Base-by-base conservation (phyloP, 2,888 invertebrate species). In the Altica lythri region DNA sequence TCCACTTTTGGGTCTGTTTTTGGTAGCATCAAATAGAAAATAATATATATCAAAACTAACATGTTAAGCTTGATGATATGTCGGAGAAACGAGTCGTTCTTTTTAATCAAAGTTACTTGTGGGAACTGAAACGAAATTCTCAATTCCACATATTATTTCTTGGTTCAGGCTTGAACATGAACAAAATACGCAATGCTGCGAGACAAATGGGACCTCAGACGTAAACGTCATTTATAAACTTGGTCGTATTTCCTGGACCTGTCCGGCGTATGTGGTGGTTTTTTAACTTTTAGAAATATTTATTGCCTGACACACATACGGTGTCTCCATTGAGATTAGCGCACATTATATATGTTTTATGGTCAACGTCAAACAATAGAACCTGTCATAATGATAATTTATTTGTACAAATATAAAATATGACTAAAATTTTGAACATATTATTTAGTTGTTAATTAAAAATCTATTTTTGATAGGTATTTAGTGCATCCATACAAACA, bases 201-300 rank as follows among this genome's bases (percentile, higher is more conserved):
- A 52, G 45, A 53, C 50, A 57, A 57, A 57, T 57, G 57, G 53
- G 47, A 46, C 47, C 35, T 35, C 19, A 42, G 49, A 43, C 30
- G 29, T 35, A 57, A 46, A 50, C 50, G 30, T 53, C 50, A 53
- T 57, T 57, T 53, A 57, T 57, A 53, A 42, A 30, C 35, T 44
- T 29, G 34, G 38, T 37, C 52, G 45, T 49, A 52, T 57, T 57
- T 50, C 38, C 40, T 45, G 49, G 45, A 38, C 14, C 45, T 42
- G 49, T 49, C 38, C 47, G 19, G 25, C 29, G 44, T 55, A 47
- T 44, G 45, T 42, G 51, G 37, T 37, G 40, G 34, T 51, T 55
- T 55, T 55, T 52, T 35, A 51, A 51, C 51, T 55, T 55, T 44
- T 37, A 22, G 49, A 49, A 30, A 32, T 49, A 40, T 40, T 49